Evolutionary conservation across 2,113 vertebrate genomes (phyloP).

Genomic region (Irena cyanogastra): DNA sequence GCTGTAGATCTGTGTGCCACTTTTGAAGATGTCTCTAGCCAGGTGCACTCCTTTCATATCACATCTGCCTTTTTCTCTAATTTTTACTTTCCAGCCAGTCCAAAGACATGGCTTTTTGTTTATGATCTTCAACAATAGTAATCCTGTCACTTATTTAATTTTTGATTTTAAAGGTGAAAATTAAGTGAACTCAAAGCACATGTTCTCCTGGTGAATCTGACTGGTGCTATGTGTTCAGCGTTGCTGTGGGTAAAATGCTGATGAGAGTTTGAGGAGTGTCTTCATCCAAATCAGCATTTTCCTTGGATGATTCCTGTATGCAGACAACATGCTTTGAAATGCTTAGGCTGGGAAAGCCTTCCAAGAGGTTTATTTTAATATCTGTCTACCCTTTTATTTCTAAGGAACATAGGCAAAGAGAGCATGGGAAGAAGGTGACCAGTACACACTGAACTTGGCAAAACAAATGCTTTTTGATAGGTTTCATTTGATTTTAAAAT

Average conservation of each 20-base stretch:
- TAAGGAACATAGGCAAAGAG: neutral
- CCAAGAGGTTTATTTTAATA: neutral
- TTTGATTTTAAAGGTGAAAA: neutral
- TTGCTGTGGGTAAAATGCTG: neutral
- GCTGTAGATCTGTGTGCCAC: neutral
- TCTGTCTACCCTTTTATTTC: neutral
- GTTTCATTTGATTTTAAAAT: neutral
- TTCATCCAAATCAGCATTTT: neutral
- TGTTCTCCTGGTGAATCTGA: neutral
- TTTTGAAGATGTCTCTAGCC: neutral
- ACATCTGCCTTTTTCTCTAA: neutral
- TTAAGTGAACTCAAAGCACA: neutral
- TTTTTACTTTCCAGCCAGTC: neutral
- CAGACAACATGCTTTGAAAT: neutral
- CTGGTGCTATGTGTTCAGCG: rapidly evolving
- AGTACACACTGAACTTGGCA: neutral
- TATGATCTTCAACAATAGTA: rapidly evolving
- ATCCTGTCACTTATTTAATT: neutral
- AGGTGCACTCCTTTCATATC: neutral
- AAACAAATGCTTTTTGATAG: neutral
- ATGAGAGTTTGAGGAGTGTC: neutral
- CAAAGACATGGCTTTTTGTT: neutral
- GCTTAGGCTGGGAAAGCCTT: neutral
- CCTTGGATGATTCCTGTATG: neutral
- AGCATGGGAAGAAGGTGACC: neutral